Base-by-base conservation (phyloP, 2,113 vertebrate genomes). In the Ochotona princeps region DNA sequence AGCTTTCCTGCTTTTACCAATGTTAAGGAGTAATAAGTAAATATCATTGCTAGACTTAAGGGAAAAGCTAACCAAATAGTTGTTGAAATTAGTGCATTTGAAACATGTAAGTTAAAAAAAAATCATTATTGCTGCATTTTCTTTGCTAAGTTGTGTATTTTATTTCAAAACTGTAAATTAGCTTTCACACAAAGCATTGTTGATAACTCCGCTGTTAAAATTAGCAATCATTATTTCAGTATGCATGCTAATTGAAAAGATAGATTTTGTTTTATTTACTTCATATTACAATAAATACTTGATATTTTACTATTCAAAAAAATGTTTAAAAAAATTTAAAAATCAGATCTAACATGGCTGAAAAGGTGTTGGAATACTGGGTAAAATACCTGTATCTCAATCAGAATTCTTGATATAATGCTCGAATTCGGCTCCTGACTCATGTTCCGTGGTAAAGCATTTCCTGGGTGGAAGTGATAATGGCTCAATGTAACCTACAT, bases 191-290 rank as follows among this genome's bases (percentile, higher is more conserved):
- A 72, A 57, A 30, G 44, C 21, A 66, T 4, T 8, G 11, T 25
- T 90, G 8, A 15, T 67, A 66, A 26, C 7, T 65, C 72, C 10
- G 30, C 14, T 87, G 12, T 7, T 47, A 92, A 2, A 49, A 88
- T 54, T 85, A n/a, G 38, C 66, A 61, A 30, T 63, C 35, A 0
- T 25, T 61, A 3, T 73, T 3, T 81, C 47, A 66, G 63, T 80
- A 7, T 23, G 13, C 2, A 21, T 88, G 83, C 11, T 89, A 82
- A 35, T 73, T 1, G 7, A 83, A 89, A 93, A 69, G 6, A 6
- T 23, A 66, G 47, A 32, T 49, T 44, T 93, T 83, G 3, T 80
- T 96, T 90, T 65, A 35, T 80, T 79, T 4, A 90, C 63, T 84
- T 79, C 12, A 13, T 79, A 0, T 21, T 88, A 0, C 54, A 60